phyloP scores from a whole-genome alignment of 1,140 invertebrate genomes.

The Bombyx mandarina region DNA sequence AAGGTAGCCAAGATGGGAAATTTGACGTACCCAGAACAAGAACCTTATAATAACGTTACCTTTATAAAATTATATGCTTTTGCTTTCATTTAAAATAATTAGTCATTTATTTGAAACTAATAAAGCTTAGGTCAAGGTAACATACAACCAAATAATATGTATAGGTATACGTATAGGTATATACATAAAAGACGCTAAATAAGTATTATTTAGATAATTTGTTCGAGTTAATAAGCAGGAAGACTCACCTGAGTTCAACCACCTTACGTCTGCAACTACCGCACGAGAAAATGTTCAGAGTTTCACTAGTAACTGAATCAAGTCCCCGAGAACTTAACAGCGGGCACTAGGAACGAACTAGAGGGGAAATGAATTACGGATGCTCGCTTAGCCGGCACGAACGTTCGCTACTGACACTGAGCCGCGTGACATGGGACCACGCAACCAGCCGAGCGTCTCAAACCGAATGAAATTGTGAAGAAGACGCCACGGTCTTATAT shows the following conservation, averaged over 20 bases:
- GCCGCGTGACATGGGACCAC: conserved; percentile 39
- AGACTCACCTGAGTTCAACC: conserved; percentile 30
- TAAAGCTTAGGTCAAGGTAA: no score
- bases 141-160: no score
- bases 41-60: no score
- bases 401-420: conserved; percentile 17
- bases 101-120: no score
- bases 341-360: conserved; percentile 41
- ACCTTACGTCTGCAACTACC: conserved; percentile 24
- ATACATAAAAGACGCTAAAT: no score
- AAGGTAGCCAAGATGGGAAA: no score
- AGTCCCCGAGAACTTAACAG: conserved; percentile 35
- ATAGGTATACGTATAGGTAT: no score
- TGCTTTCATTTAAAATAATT: no score
- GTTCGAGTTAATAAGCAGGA: not conserved
- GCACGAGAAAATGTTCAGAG: conserved; percentile 41
- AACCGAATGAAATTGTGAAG: conserved; percentile 69
- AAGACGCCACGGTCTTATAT: conserved; percentile 66
- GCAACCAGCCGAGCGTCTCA: conserved; percentile 48
- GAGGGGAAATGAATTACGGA: conserved; percentile 1
- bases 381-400: conserved; percentile 24
- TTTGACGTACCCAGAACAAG: no score
- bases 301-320: conserved; percentile 51
- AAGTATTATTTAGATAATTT: no score
- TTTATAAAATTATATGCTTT: no score